Percentiles rank a stretch among this genome's conserved stretches.
phyloP scores from a whole-genome alignment of 2,888 invertebrate genomes.

The Crossocerus cetratus region DNA sequence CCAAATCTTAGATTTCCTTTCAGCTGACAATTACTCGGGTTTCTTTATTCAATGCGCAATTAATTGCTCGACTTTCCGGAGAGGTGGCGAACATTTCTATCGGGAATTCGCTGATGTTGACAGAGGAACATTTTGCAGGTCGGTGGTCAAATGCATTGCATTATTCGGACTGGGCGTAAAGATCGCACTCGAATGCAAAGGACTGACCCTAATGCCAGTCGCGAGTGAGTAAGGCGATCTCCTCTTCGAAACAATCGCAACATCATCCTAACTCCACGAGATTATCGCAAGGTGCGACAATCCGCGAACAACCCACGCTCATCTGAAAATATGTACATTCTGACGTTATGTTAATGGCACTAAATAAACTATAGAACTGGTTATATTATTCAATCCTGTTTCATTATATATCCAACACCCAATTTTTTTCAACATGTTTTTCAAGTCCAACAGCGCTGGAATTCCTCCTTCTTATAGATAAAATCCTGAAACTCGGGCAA shows the following conservation, averaged over 20 bases:
- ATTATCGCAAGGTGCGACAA: background rate
- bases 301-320: background rate
- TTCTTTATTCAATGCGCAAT: too few relatives aligned
- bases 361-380: background rate
- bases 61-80: too few relatives aligned
- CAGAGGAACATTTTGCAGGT: slow-evolving; percentile 80
- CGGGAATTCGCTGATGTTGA: too few relatives aligned
- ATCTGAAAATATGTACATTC: background rate
- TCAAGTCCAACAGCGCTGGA: too few relatives aligned
- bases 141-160: slow-evolving; percentile 88
- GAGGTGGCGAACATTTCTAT: too few relatives aligned
- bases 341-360: background rate
- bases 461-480: background rate
- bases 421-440: too few relatives aligned
- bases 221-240: slow-evolving; percentile 53
- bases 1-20: too few relatives aligned
- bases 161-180: slow-evolving; percentile 87
- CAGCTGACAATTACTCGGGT: too few relatives aligned
- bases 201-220: slow-evolving; percentile 86
- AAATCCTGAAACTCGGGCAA: too few relatives aligned
- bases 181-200: slow-evolving; percentile 87
- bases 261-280: background rate
- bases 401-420: too few relatives aligned
- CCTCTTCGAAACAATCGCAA: background rate
- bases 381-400: background rate